Conservation (phyloP, 2,113 vertebrate species). For the Candoia aspera region DNA sequence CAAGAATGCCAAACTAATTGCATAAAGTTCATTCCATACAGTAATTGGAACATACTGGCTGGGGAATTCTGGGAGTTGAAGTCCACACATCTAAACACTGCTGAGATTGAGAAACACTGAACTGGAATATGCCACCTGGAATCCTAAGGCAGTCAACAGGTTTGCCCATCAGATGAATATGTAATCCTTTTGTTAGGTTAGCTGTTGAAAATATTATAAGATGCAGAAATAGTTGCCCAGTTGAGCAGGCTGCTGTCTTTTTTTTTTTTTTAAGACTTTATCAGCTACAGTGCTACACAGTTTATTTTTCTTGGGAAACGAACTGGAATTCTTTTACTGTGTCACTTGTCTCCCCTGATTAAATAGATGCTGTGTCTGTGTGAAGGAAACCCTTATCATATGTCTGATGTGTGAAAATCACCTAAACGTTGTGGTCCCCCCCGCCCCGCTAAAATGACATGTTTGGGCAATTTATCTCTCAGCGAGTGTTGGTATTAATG, state of each 20-base stretch:
- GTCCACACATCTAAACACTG: too few species aligned
- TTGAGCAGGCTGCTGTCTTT: background rate
- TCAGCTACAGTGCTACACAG: background rate
- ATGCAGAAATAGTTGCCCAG: slow-evolving; percentile 14
- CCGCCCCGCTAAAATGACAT: background rate
- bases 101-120: background rate
- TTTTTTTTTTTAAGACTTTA: background rate
- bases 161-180: background rate
- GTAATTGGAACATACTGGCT: too few species aligned
- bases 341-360: background rate
- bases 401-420: slow-evolving; percentile 22
- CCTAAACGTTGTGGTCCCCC: background rate
- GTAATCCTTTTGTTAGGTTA: slow-evolving; percentile 1
- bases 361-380: background rate
- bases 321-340: background rate
- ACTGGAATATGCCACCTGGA: background rate
- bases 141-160: background rate
- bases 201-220: slow-evolving; percentile 3
- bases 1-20: background rate
- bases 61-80: too few species aligned
- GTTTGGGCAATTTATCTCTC: slow-evolving; percentile 28
- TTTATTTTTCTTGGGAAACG: slow-evolving; percentile 26
- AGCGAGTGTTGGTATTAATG: slow-evolving; percentile 17
- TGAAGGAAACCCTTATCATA: background rate
- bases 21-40: accelerated